Percentiles rank a stretch among this genome's conserved stretches.
phyloP scores from a whole-genome alignment of 2,888 invertebrate species.

The Galeopsomyia nigrocyanea region DNA sequence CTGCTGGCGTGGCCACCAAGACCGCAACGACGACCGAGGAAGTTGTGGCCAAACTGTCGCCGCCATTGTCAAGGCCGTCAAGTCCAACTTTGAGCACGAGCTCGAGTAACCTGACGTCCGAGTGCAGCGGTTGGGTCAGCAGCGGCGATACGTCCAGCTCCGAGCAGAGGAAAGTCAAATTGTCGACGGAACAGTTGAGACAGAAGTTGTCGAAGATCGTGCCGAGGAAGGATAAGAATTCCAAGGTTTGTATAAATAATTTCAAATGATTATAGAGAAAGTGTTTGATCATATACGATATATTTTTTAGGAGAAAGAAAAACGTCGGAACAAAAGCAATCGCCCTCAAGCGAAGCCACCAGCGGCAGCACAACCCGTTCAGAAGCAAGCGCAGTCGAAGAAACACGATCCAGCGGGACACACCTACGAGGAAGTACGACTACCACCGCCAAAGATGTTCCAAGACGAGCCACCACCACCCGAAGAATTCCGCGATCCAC shows the following conservation, averaged over 20 bases:
- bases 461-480: conserved; percentile 85
- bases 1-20: conserved; percentile 63
- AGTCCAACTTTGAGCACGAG: conserved; percentile 72
- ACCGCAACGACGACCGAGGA: conserved; percentile 51
- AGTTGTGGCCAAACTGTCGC: conserved; percentile 39
- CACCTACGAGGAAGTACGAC: conserved; percentile 78
- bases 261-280: background rate
- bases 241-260: conserved; percentile 20
- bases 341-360: background rate
- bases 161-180: conserved; percentile 58
- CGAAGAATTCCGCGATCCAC: conserved; percentile 77
- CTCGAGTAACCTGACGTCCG: conserved; percentile 78
- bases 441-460: conserved; percentile 88
- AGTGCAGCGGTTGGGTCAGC: conserved; percentile 91
- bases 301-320: conserved; percentile 21
- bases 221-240: conserved; percentile 54
- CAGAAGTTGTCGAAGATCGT: conserved; percentile 77
- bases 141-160: conserved; percentile 73
- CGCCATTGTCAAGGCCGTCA: conserved; percentile 60
- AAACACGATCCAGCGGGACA: conserved; percentile 64
- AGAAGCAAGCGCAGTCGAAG: background rate
- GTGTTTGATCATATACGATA: background rate
- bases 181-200: conserved; percentile 76
- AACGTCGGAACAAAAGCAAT: conserved; percentile 19
- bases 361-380: background rate